Evolutionary conservation across 2,888 invertebrate genomes (phyloP), one percentile per base, ranked within the genome.

Genomic region (Volucella inanis): DNA sequence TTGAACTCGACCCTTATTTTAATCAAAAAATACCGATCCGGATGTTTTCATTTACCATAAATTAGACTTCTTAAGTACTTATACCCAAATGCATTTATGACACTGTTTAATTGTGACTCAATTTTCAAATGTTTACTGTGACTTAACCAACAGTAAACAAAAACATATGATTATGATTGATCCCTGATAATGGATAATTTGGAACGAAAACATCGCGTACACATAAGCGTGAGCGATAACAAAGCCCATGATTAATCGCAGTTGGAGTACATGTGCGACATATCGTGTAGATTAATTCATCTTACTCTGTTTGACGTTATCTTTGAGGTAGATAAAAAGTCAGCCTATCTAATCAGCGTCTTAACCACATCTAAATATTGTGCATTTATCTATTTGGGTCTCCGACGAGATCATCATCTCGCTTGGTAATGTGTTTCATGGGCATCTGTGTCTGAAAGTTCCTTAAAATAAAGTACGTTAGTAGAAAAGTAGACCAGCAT

Each of bases 351-450:
- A 38, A 78, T 71, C 78, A 57, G 0, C 47, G 8, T 15, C 31
- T 11, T 52, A 59, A 14, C 1, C 14, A 43, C 71, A 45, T 65
- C 41, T n/a, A 22, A 65, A 75, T 57, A 75, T n/a, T n/a, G n/a
- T n/a, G n/a, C 2, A 10, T 22, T 64, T 78, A 78, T 78, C 78
- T 71, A 70, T 31, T 8, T 71, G 50, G 78, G 70, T 61, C 64
- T 78, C 43, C 8, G 14, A 45, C 15, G 39, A 43, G 38, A 47
- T 52, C 43, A 57, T 71, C 52, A 54, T 61, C 41, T 61, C 38
- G 12, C 9, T 61, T 11, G 22, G 9, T 47, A 47, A 22, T 55
- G 65, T 67, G 18, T 31, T 41, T 15, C 54, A 59, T 41, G 31
- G 22, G 45, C 12, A n/a, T 10, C 12, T 41, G 50, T 43, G 49